Evolutionary conservation across 2,113 vertebrate species (phyloP).

Genomic region (Coptodon bakossiorum): DNA sequence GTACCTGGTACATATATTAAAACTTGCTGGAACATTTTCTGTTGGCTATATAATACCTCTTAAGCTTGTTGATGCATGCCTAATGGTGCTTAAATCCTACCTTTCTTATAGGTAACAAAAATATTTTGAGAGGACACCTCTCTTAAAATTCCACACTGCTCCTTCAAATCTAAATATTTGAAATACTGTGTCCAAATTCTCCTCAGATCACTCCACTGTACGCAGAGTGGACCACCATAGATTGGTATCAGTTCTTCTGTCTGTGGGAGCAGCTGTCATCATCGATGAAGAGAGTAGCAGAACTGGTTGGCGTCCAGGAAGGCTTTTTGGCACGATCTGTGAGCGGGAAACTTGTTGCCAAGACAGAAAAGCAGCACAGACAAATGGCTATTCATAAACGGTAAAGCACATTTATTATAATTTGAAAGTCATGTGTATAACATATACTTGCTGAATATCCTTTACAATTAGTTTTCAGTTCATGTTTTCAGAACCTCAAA

Average conservation of each 20-base stretch:
- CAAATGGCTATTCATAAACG: conserved; percentile 96
- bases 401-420: conserved; percentile 51
- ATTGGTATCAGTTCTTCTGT: conserved; percentile 97
- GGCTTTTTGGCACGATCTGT: conserved; percentile 90
- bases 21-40: background rate
- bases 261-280: conserved; percentile 90
- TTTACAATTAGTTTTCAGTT: background rate
- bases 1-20: conserved; percentile 79
- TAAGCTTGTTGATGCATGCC: background rate
- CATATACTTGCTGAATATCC: background rate
- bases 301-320: conserved; percentile 95
- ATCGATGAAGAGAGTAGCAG: conserved; percentile 93
- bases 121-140: background rate
- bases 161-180: background rate
- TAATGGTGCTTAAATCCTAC: background rate
- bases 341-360: conserved; percentile 81
- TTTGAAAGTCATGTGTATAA: background rate
- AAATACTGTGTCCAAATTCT: background rate
- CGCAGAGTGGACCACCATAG: conserved; percentile 92
- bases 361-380: conserved; percentile 88
- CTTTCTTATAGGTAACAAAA: background rate
- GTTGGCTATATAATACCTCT: background rate
- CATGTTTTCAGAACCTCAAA: background rate
- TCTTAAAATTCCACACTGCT: background rate
- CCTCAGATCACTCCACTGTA: conserved; percentile 89